Evolutionary conservation across 2,888 invertebrate species (phyloP).

Genomic region (Zygaena filipendulae): DNA sequence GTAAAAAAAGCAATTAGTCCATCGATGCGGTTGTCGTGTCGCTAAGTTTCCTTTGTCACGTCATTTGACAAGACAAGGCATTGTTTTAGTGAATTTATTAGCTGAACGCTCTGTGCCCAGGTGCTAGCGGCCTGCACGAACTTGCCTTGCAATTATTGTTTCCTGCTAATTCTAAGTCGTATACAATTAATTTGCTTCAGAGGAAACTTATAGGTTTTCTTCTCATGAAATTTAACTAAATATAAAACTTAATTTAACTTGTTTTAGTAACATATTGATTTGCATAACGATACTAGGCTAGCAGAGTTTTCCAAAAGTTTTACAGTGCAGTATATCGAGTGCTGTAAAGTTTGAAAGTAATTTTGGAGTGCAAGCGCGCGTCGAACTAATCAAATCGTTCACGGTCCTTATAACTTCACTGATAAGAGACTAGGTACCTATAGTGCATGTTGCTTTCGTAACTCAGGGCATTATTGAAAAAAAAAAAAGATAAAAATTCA

Average conservation of each 20-base stretch:
- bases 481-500: too few relatives aligned
- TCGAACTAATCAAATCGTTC: slow-evolving; percentile 64
- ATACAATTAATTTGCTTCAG: too few relatives aligned
- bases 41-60: slow-evolving; percentile 61
- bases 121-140: not conserved
- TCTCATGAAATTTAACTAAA: too few relatives aligned
- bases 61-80: slow-evolving; percentile 40
- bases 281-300: slow-evolving; percentile 32
- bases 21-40: slow-evolving; percentile 41
- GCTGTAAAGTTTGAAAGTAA: slow-evolving; percentile 53
- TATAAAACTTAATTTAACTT: too few relatives aligned
- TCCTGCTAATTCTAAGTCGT: too few relatives aligned
- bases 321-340: slow-evolving; percentile 25
- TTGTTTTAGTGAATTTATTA: slow-evolving; percentile 58
- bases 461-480: too few relatives aligned
- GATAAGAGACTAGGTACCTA: slow-evolving; percentile 36
- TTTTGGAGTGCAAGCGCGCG: slow-evolving; percentile 62
- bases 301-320: slow-evolving; percentile 36
- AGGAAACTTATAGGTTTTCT: too few relatives aligned
- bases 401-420: slow-evolving; percentile 53
- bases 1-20: slow-evolving; percentile 61
- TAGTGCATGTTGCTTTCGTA: slow-evolving; percentile 39
- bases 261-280: too few relatives aligned
- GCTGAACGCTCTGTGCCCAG: slow-evolving; percentile 20
- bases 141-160: too few relatives aligned